Evolutionary conservation across 2,888 invertebrate species (phyloP), one percentile per base, ranked within the genome.

Genomic region (Hyppa rectilinea): DNA sequence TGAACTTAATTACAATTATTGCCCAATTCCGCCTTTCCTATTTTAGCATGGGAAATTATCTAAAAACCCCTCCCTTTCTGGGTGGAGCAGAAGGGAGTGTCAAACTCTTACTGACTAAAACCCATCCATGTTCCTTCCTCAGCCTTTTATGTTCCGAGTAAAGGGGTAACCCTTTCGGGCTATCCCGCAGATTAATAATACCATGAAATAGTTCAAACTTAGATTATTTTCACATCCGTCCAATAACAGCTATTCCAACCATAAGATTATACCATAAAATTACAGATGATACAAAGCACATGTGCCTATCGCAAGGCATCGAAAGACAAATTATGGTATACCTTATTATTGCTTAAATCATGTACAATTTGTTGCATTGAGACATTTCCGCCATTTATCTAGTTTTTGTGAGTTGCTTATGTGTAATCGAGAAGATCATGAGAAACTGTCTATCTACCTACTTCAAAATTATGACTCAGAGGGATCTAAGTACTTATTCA

Each of bases 321-420:
- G 52, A 71, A 80, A 77, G 49, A 60, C 38, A 77, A 73, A 77
- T 80, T 74, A 71, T 55, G 17, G 50, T 63, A 58, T 55, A 67
- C 36, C 71, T 69, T 62, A 80, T 77, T 76, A 80, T 68, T 69
- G 31, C 68, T 47, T 43, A 68, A 78, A 82, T 71, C 64, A 59
- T 66, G 38, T 64, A 69, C 73, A 66, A 82, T 74, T 80, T 80
- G 50, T 62, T 6, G n/a, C 43, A 66, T 78, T 81, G 65, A 59
- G 68, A 59, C 79, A 84, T 83, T 79, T 83, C 82, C 83, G 74
- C 71, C 45, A 75, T 76, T 83, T 72, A 73, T 64, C 31, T 68
- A 55, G 53, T 74, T 81, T 83, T 80, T 70, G 71, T 78, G 10
- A 23, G 49, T 36, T 49, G 14, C 12, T 7, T 45, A 23, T 56